Percentiles rank a stretch among this genome's conserved stretches.
Conservation (phyloP, 1,140 invertebrate genomes). For the Saccostrea glomerata region DNA sequence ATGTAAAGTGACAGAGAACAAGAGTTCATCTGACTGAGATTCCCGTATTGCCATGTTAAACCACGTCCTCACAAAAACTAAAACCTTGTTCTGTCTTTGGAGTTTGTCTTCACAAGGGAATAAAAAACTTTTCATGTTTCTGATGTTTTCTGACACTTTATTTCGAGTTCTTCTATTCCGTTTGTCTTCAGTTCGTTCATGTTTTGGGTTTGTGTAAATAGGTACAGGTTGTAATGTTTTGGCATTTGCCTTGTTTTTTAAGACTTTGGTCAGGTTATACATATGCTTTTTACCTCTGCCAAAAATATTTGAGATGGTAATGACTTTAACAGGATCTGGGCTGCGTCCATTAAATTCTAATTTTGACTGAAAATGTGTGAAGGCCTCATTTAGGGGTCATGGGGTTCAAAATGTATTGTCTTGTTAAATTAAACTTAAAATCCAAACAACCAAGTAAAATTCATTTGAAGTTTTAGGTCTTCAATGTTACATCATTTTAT, state of each 20-base stretch:
- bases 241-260: slow-evolving; percentile 3
- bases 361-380: neutral
- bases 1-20: slow-evolving; percentile 31
- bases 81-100: slow-evolving; percentile 26
- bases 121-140: slow-evolving; percentile 21
- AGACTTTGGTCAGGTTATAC: neutral
- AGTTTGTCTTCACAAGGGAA: slow-evolving; percentile 34
- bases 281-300: neutral
- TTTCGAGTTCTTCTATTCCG: neutral
- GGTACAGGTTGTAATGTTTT: neutral
- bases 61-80: slow-evolving; percentile 12
- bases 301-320: slow-evolving; percentile 25
- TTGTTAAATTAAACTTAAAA: slow-evolving; percentile 17
- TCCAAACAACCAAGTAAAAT: neutral
- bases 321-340: neutral
- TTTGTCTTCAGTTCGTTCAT: slow-evolving; percentile 2
- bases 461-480: slow-evolving; percentile 15
- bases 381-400: neutral
- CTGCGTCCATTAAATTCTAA: neutral
- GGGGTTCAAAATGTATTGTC: slow-evolving; percentile 12
- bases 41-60: neutral
- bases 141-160: slow-evolving; percentile 21
- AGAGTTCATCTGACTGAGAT: neutral
- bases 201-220: neutral
- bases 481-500: slow-evolving; percentile 18